phyloP scores from a whole-genome alignment of 37 sponge, comb jelly and placozoan genomes.

The Halichondria panicea region DNA sequence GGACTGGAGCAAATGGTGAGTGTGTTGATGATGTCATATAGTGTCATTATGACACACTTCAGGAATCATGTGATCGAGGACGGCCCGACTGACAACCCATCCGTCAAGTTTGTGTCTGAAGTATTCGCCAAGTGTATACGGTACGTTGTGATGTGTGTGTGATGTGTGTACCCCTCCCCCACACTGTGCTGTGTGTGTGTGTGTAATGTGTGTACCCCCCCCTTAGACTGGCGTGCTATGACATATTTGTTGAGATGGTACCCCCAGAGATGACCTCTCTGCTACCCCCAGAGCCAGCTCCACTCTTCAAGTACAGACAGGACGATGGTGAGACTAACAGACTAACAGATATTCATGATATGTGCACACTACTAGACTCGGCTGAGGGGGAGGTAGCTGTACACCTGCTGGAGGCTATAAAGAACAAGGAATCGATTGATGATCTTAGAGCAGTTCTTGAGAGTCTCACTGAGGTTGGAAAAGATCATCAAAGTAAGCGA shows the following conservation, averaged over 20 bases:
- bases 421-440: constrained; percentile 33
- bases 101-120: constrained; percentile 49
- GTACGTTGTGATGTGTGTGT: too few species aligned
- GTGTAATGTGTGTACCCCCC: background rate
- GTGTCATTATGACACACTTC: background rate
- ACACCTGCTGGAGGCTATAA: constrained; percentile 55
- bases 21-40: background rate
- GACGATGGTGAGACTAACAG: constrained; percentile 16
- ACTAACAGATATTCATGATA: background rate
- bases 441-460: constrained; percentile 19
- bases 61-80: too few species aligned
- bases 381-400: constrained; percentile 34
- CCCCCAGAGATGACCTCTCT: constrained; percentile 50
- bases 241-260: constrained; percentile 64
- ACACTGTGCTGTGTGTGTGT: background rate
- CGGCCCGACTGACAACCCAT: constrained; percentile 54
- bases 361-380: background rate
- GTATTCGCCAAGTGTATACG: constrained; percentile 68
- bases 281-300: constrained; percentile 61
- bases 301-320: constrained; percentile 52
- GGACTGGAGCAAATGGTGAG: constrained; percentile 88
- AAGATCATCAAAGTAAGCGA: too few species aligned
- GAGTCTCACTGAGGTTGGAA: too few species aligned
- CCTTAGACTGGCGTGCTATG: constrained; percentile 64
- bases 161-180: background rate